Base-by-base conservation (phyloP, 92 coral and sea anemone genomes). In the Porites lobata region DNA sequence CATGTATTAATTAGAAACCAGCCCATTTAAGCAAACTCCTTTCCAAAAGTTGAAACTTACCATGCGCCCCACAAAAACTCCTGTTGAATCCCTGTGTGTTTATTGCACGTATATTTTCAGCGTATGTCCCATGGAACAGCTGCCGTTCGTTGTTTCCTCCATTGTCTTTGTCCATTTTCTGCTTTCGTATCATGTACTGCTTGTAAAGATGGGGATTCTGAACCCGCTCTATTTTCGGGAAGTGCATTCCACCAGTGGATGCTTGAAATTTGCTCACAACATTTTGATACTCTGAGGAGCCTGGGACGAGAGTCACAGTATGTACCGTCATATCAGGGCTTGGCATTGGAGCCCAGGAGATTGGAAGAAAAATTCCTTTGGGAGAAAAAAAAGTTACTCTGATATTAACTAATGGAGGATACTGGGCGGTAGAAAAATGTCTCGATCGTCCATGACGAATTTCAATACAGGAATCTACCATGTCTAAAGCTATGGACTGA, bases 61-160 rank as follows among this genome's bases (percentile, higher is more conserved):
- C 61, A 14, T 56, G 61, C 7, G 15, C 51, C 68, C 61, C 32
- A 21, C 51, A 59, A 63, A 93, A 95, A 77, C 94, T 92, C 69
- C 98, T 72, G 84, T 91, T 95, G 71, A 95, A 95, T 32, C 92
- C 92, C 20, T 87, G 90, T 18, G 85, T 86, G 72, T 94, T 93
- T 59, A 95, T 95, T 13, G 70, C 71, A 7, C 24, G 59, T 10
- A 87, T 24, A 69, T 94, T 95, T 59, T 86, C 65, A n/a, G 70
- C 86, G 8, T 80, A 80, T 2, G 98, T 95, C 6, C 98, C 98
- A 75, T 95, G 98, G 80, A 94, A 95, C 13, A 95, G 71, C 67
- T 85, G 77, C 29, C 73, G 83, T 81, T 95, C 98, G 53, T 87
- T 93, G 65, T 91, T 83, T 63, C 94, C 94, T 86, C 83, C 75